These are phyloP conservation scores for Condylura cristata DNA, from an alignment of 2,113 vertebrate genomes.

Conservation along the genomic window DNA sequence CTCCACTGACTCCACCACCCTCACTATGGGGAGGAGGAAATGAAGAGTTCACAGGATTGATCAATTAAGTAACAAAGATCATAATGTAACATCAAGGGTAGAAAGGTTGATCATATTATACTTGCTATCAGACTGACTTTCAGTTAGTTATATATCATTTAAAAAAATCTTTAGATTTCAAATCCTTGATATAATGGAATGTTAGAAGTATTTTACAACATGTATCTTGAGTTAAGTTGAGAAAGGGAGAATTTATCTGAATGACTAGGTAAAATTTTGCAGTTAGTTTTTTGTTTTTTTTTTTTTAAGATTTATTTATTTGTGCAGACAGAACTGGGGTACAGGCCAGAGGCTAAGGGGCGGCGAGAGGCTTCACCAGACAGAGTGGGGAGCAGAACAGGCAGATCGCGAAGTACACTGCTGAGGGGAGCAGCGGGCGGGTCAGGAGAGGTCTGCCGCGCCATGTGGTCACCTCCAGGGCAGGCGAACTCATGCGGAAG, in stretches of 20 bases:
- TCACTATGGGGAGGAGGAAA: not conserved
- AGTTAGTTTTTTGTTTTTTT: slow-evolving; percentile 14
- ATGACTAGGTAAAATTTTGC: not conserved
- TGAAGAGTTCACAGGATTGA: not conserved
- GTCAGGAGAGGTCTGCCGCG: too few species aligned
- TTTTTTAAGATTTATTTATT: too few species aligned
- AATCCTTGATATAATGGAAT: not conserved
- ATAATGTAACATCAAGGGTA: not conserved
- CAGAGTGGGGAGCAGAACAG: too few species aligned
- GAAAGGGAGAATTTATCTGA: not conserved
- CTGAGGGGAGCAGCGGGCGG: too few species aligned
- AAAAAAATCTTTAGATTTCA: slow-evolving; percentile 20
- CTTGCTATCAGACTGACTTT: not conserved
- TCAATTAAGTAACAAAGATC: not conserved
- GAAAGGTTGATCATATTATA: not conserved
- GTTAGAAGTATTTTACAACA: not conserved
- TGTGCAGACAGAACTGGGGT: too few species aligned
- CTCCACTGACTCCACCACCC: not conserved
- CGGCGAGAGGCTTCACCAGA: too few species aligned
- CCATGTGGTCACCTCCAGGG: too few species aligned
- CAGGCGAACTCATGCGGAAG: too few species aligned
- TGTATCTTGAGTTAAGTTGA: not conserved
- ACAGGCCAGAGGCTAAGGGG: too few species aligned
- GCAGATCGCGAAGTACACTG: too few species aligned
- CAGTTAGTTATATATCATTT: not conserved